phyloP scores from a whole-genome alignment of 1,140 invertebrate genomes.

The Pygmarrhopalites habei region DNA sequence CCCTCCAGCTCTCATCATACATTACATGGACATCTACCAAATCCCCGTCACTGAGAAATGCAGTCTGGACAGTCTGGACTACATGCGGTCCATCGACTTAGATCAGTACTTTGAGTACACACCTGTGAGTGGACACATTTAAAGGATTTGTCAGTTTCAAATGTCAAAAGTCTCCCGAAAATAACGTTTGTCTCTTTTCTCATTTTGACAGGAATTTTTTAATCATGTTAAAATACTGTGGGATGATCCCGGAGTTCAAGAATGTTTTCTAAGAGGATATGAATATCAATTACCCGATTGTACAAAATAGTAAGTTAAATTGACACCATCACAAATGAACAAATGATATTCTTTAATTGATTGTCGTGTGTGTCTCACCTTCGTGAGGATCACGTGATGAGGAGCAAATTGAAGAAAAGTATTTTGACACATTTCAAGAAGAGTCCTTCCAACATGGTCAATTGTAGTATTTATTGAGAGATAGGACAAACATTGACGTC shows the following conservation, averaged over 20 bases:
- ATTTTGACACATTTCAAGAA: too few relatives aligned
- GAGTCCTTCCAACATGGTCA: too few relatives aligned
- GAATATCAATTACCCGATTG: constrained; percentile 53
- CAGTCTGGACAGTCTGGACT: constrained; percentile 49
- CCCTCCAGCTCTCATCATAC: too few relatives aligned
- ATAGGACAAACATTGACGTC: too few relatives aligned
- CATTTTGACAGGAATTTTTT: constrained; percentile 56
- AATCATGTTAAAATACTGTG: constrained; percentile 55
- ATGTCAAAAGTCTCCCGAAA: constrained; percentile 2
- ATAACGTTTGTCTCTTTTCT: background rate
- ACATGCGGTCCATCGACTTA: constrained; percentile 51
- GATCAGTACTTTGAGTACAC: constrained; percentile 39
- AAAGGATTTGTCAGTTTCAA: background rate
- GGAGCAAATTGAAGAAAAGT: too few relatives aligned
- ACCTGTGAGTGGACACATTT: constrained; percentile 13
- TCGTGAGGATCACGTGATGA: too few relatives aligned
- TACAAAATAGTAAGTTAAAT: constrained; percentile 48
- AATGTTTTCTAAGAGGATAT: constrained; percentile 48
- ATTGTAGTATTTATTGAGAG: too few relatives aligned
- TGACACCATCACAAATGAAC: too few relatives aligned
- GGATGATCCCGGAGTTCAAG: constrained; percentile 52
- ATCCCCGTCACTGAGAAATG: constrained; percentile 48
- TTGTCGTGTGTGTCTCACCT: too few relatives aligned
- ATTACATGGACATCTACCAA: constrained; percentile 51
- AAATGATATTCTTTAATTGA: too few relatives aligned